Evolutionary conservation across 1,140 invertebrate genomes (phyloP).

Genomic region (Solenopsis fugax): DNA sequence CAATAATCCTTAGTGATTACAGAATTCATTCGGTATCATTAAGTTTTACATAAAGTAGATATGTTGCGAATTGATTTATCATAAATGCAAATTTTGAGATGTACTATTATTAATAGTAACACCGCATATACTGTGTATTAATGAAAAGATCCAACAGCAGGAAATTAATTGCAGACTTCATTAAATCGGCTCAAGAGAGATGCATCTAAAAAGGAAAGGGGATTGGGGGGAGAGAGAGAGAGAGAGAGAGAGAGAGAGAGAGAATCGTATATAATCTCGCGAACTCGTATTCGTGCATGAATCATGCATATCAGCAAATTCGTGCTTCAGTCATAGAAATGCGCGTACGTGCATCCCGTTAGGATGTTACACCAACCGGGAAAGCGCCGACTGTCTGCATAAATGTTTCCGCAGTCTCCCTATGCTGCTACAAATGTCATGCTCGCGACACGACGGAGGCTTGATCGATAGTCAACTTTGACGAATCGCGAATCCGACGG

Average conservation of each 20-base stretch:
- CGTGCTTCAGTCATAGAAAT: constrained; percentile 41
- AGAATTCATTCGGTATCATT: not conserved
- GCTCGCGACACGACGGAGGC: not conserved
- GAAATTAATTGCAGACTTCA: not conserved
- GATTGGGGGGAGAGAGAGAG: not conserved
- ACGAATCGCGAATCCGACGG: not conserved
- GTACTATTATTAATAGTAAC: not conserved
- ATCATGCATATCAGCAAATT: constrained; percentile 51
- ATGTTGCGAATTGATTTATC: not conserved
- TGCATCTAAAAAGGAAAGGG: too few relatives aligned
- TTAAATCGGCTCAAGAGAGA: not conserved
- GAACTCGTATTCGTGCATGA: constrained; percentile 34
- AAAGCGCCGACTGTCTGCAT: constrained; percentile 38
- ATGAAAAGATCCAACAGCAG: not conserved
- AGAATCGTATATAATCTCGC: not conserved
- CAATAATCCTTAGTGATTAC: constrained; percentile 33
- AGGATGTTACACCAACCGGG: constrained; percentile 9
- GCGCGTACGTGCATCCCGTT: constrained; percentile 20
- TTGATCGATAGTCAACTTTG: constrained; percentile 4
- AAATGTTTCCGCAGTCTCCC: constrained; percentile 43
- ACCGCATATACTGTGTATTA: not conserved
- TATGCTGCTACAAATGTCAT: constrained; percentile 26
- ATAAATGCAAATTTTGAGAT: not conserved
- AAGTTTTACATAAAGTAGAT: not conserved
- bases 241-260: not conserved